Evolutionary conservation across 2,888 invertebrate genomes (phyloP), one percentile per base, ranked within the genome.

Genomic region (Helobdella robusta): DNA sequence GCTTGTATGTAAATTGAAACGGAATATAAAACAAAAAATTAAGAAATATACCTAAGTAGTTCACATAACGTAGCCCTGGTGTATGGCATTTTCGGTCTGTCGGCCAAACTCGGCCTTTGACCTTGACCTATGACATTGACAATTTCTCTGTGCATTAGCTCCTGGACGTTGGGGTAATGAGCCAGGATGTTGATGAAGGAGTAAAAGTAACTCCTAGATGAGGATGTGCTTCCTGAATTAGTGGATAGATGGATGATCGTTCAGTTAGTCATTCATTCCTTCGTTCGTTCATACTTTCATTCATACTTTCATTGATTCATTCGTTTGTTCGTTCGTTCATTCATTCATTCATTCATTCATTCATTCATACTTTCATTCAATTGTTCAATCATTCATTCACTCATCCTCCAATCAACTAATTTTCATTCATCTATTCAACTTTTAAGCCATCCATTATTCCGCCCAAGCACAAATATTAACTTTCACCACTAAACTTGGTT

Each of bases 111-210:
- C 6, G 59, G 58, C 25, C 20, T 46, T 18, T 61, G 35, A 36
- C 44, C 50, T n/a, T 8, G 15, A 30, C 67, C 67, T 1, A 65
- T 25, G 34, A 59, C 59, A 11, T 18, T 18, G 28, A 64, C 59
- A 15, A 64, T 48, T 35, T 67, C 67, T 5, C 48, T 20, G 18
- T 36, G 32, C 4, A 67, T 15, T 11, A 11, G n/a, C 20, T 36
- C 30, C 52, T 67, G 67, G 6, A 64, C 59, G 1, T 52, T 44
- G 0, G 59, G 59, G 28, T 67, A 59, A 18, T 67, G 64, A 5
- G 56, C 60, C 36, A 67, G 59, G n/a, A 67, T 46, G 64, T 67
- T 65, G 52, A 64, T 25, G 50, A 67, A 40, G 28, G 65, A 54
- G 54, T 67, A 67, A 11, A 67, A 25, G 28, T 67, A 67, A 40